These are phyloP conservation scores for Drosophila tani DNA, from an alignment of 1,140 invertebrate species.

Conservation along the genomic window DNA sequence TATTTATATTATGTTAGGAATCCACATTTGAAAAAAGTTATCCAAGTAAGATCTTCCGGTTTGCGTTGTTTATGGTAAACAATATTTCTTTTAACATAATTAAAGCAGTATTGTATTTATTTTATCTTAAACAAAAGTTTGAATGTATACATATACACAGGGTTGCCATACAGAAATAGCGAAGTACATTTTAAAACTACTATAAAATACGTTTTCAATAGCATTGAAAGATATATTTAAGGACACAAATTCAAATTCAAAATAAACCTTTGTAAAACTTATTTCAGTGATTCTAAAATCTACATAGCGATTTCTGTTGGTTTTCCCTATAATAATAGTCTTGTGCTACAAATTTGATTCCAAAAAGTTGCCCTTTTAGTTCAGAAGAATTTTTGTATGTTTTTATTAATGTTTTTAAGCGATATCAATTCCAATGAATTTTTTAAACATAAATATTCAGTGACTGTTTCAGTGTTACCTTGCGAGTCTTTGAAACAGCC, in stretches of 20 bases:
- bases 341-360: too few species aligned
- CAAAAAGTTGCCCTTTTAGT: background rate
- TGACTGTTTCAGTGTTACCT: background rate
- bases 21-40: background rate
- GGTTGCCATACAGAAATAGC: background rate
- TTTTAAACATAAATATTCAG: background rate
- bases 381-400: background rate
- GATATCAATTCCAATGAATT: background rate
- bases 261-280: background rate
- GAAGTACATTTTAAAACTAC: background rate
- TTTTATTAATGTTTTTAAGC: background rate
- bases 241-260: background rate
- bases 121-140: background rate
- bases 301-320: background rate
- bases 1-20: background rate
- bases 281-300: background rate
- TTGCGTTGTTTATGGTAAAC: background rate
- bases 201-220: background rate
- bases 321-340: background rate
- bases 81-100: constrained; percentile 1
- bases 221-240: background rate
- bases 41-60: background rate
- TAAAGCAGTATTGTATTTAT: background rate
- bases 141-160: background rate
- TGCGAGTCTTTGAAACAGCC: background rate